Evolutionary conservation across 2,113 vertebrate species (phyloP).

Genomic region (Aldabrachelys gigantea): DNA sequence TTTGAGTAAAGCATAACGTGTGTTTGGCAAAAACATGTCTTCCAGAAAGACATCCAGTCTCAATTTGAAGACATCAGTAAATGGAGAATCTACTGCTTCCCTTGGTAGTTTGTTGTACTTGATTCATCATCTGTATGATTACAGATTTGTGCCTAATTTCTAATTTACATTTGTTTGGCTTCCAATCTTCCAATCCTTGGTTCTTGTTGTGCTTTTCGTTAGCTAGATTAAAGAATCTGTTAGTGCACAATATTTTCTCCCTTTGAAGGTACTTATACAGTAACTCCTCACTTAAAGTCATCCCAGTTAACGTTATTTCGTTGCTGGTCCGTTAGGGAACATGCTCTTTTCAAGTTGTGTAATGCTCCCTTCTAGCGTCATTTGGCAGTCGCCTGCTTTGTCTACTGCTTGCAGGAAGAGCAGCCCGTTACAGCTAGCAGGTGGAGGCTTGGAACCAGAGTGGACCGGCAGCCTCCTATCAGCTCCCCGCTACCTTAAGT

Average conservation of each 20-base stretch:
- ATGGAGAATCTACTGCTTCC: not conserved
- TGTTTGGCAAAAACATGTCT: not conserved
- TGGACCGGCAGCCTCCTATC: too few relatives aligned
- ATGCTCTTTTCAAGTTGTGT: too few relatives aligned
- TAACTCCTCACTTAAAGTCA: too few relatives aligned
- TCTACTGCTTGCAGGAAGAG: too few relatives aligned
- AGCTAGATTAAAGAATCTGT: not conserved
- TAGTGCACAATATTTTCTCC: not conserved
- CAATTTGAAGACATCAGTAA: not conserved
- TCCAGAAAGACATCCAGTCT: not conserved
- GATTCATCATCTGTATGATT: not conserved
- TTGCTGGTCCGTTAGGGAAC: too few relatives aligned
- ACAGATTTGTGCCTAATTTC: not conserved
- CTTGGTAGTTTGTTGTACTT: constrained; percentile 4
- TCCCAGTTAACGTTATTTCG: too few relatives aligned
- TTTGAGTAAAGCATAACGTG: not conserved
- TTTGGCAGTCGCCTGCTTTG: too few relatives aligned
- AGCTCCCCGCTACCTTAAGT: too few relatives aligned
- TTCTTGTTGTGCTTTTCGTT: not conserved
- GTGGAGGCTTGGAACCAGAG: too few relatives aligned
- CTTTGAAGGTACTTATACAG: not conserved
- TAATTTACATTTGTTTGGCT: not conserved
- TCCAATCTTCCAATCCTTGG: not conserved
- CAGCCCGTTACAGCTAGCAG: too few relatives aligned
- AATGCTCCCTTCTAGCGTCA: too few relatives aligned